Percentiles rank a stretch among this genome's conserved stretches.
These are phyloP conservation scores for Ibycter americanus DNA, from an alignment of 2,797 vertebrate species.

Conservation along the genomic window DNA sequence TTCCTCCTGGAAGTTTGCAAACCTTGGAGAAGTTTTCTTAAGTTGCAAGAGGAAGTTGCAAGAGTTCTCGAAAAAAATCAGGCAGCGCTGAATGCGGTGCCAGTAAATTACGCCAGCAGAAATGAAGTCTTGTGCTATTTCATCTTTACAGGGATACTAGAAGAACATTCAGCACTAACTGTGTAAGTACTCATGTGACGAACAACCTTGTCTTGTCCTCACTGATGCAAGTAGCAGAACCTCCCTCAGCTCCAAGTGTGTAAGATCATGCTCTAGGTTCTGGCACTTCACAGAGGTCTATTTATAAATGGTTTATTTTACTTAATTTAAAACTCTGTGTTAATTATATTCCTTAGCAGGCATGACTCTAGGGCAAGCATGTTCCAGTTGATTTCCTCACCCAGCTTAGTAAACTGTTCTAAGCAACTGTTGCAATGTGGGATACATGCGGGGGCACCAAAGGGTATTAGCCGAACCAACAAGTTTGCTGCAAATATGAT, in stretches of 20 bases:
- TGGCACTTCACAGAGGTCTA: not conserved
- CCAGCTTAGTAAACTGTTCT: not conserved
- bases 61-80: not conserved
- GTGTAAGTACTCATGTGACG: not conserved
- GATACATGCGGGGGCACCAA: accelerated
- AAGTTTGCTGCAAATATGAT: not conserved
- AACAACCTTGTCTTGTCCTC: not conserved
- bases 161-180: not conserved
- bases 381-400: not conserved
- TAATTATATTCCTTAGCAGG: not conserved
- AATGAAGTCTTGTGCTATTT: not conserved
- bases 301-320: not conserved
- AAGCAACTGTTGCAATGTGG: not conserved
- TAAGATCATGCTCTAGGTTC: not conserved
- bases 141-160: not conserved
- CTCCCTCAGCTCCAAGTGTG: not conserved
- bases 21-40: not conserved
- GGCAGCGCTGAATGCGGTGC: accelerated
- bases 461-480: not conserved
- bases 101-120: not conserved
- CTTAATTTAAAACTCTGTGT: not conserved
- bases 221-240: not conserved
- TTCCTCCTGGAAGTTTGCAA: slow-evolving; percentile 27
- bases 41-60: slow-evolving; percentile 21
- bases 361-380: not conserved